A percentile compares a stretch with the other conserved stretches of the same genome.
Conservation (phyloP, 1,140 invertebrate species). For the Mya arenaria region DNA sequence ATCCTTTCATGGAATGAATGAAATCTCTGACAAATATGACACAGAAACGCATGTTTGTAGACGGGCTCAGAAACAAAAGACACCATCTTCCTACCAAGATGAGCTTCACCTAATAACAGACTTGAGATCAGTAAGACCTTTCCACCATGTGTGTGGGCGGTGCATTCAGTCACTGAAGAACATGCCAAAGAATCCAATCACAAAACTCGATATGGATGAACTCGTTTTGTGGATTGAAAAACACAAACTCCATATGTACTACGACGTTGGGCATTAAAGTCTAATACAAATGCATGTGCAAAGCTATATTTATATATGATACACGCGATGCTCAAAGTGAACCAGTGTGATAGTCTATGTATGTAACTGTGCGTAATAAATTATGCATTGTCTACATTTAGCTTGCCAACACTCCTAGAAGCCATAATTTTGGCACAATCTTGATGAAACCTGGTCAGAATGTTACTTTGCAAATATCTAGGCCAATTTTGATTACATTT, state of each 20-base stretch:
- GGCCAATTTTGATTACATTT: too few relatives aligned
- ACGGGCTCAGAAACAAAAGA: constrained; percentile 25
- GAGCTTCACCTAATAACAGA: background rate
- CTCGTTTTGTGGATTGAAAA: background rate
- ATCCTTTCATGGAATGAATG: constrained; percentile 30
- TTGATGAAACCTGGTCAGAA: too few relatives aligned
- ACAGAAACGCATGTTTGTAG: background rate
- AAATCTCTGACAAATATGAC: constrained; percentile 14
- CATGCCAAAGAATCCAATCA: background rate
- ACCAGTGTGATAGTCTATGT: too few relatives aligned
- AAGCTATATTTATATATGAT: too few relatives aligned
- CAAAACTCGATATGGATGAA: background rate
- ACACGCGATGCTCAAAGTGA: too few relatives aligned
- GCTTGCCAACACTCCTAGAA: too few relatives aligned
- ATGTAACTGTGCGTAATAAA: too few relatives aligned
- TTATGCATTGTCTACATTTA: too few relatives aligned
- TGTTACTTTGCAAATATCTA: too few relatives aligned
- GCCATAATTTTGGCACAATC: too few relatives aligned
- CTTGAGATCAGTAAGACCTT: background rate
- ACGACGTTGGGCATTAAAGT: too few relatives aligned
- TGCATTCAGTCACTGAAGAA: background rate
- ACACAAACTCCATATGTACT: constrained; percentile 8
- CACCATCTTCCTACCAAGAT: constrained; percentile 10
- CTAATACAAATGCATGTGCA: too few relatives aligned
- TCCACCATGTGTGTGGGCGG: background rate